Percentiles rank a stretch among this genome's conserved stretches.
These are phyloP conservation scores for Ctenicera cuprea DNA, from an alignment of 2,888 invertebrate genomes.

Conservation along the genomic window DNA sequence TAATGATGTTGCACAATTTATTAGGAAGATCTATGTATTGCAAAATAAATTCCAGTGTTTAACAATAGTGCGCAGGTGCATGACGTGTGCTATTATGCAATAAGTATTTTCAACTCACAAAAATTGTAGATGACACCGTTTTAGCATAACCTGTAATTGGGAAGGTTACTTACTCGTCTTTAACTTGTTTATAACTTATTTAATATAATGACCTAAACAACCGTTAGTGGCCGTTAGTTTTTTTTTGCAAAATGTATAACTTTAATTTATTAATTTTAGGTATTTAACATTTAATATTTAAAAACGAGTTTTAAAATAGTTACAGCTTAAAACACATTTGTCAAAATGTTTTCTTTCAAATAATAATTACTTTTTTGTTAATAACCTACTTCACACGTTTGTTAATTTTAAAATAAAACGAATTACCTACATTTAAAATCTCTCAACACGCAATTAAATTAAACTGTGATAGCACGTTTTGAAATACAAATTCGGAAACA, in stretches of 20 bases:
- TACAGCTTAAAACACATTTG: too few species aligned
- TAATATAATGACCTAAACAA: not conserved
- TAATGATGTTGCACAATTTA: conserved; percentile 36
- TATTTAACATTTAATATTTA: not conserved
- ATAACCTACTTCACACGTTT: too few species aligned
- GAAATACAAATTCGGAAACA: too few species aligned
- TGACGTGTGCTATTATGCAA: conserved; percentile 35
- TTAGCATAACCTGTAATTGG: conserved; percentile 31
- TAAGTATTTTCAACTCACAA: conserved; percentile 29
- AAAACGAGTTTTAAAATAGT: too few species aligned
- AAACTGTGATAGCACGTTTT: too few species aligned
- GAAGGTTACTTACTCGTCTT: conserved; percentile 26
- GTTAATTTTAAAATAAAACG: too few species aligned
- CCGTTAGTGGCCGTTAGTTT: not conserved
- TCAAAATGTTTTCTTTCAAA: too few species aligned
- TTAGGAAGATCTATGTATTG: conserved; percentile 40
- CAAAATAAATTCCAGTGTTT: conserved; percentile 34
- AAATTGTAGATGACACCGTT: conserved; percentile 40
- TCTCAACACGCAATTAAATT: too few species aligned
- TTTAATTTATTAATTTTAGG: not conserved
- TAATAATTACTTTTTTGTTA: too few species aligned
- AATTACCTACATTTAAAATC: too few species aligned
- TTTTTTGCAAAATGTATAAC: not conserved
- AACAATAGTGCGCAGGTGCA: conserved; percentile 35
- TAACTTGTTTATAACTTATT: conserved; percentile 13